A percentile compares a stretch with the other conserved stretches of the same genome.
These are phyloP conservation scores for Ceyx erithaca DNA, from an alignment of 2,797 vertebrate species.

Conservation along the genomic window DNA sequence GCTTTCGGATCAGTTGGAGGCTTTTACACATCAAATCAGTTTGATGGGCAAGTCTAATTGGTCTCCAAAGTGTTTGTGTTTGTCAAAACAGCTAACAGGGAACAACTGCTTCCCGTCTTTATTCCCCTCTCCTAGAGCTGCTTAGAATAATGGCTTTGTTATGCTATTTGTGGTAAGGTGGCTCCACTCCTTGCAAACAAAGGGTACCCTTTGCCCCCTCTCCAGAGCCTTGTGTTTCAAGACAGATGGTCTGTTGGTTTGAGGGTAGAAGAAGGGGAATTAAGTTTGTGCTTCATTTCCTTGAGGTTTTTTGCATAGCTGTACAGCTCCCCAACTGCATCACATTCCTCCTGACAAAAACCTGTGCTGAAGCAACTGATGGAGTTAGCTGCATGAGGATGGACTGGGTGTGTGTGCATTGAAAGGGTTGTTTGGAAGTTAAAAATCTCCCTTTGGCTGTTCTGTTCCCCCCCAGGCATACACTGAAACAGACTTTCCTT, in stretches of 20 bases:
- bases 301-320: not conserved
- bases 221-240: not conserved
- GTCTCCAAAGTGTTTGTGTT: not conserved
- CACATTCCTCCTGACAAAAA: not conserved
- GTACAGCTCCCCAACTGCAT: rapidly evolving
- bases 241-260: not conserved
- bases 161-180: not conserved
- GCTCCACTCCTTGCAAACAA: not conserved
- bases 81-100: not conserved
- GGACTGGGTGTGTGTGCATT: not conserved
- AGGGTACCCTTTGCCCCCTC: not conserved
- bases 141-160: not conserved
- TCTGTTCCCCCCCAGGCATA: not conserved
- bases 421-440: not conserved
- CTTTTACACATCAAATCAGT: constrained; percentile 6
- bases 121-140: not conserved
- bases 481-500: not conserved
- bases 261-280: not conserved
- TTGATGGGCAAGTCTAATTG: constrained; percentile 10
- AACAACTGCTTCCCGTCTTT: not conserved
- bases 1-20: not conserved
- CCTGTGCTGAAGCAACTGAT: not conserved
- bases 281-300: not conserved
- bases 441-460: not conserved
- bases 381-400: not conserved